Conservation (phyloP, 2,888 invertebrate species). For the Amiota minor region DNA sequence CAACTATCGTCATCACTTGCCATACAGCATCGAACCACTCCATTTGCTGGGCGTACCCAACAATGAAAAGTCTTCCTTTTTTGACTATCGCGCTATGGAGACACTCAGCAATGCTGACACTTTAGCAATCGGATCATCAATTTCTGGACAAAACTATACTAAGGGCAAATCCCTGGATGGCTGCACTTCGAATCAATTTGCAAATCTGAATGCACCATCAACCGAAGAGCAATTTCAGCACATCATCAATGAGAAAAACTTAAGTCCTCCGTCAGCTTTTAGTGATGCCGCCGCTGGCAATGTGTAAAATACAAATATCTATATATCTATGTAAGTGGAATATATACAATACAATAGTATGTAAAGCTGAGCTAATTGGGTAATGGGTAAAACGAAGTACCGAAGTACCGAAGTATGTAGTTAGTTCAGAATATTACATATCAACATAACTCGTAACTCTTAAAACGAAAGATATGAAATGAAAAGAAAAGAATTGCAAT, state of each 20-base stretch:
- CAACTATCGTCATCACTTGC: constrained; percentile 57
- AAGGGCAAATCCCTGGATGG: constrained; percentile 49
- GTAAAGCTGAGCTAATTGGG: not conserved
- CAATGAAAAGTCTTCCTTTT: constrained; percentile 57
- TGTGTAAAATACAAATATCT: not conserved
- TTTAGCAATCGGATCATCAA: constrained; percentile 65
- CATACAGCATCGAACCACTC: constrained; percentile 65
- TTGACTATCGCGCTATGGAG: constrained; percentile 69
- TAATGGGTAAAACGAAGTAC: not conserved
- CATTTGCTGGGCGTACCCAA: constrained; percentile 61
- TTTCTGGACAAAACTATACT: constrained; percentile 57
- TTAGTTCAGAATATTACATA: constrained; percentile 13
- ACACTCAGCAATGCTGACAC: constrained; percentile 69
- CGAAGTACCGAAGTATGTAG: not conserved
- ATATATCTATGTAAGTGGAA: not conserved
- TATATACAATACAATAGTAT: constrained; percentile 15
- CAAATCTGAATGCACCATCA: constrained; percentile 23
- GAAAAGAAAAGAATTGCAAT: not conserved
- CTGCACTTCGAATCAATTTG: constrained; percentile 43
- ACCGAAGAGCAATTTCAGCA: constrained; percentile 60
- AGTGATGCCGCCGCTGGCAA: constrained; percentile 67
- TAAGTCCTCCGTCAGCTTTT: constrained; percentile 74
- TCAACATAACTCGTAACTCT: not conserved
- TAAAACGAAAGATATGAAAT: not conserved
- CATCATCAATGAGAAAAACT: constrained; percentile 63